Base-by-base conservation (phyloP, 2,888 invertebrate species). In the Thymelicus lineola region DNA sequence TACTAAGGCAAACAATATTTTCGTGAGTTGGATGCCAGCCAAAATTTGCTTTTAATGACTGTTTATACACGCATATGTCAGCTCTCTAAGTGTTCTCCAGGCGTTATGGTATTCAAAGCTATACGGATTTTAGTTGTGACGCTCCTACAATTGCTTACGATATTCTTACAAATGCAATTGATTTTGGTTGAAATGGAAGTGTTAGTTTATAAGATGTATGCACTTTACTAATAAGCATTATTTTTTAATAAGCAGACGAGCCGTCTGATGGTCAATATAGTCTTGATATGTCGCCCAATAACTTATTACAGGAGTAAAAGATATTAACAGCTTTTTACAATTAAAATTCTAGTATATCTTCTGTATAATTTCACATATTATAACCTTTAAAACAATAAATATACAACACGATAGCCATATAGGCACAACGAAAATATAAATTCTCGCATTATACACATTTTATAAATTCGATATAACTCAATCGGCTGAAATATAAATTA, bases 31-130 rank as follows among this genome's bases (percentile, higher is more conserved):
- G 92, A 82, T 64, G 76, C 60, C 48, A 45, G 90, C 93, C 93
- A 93, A 88, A 86, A 89, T 90, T 90, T 89, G 86, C 89, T 92
- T 93, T 90, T 92, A 93, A 93, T 92, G 89, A 89, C 89, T 89
- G 82, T 88, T 89, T 88, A 89, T 89, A 87, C 82, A 86, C 86
- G 82, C 87, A 86, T 89, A 88, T 84, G 86, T 87, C 83, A 82
- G 81, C 75, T 86, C 81, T 83, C 81, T 84, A 84, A 79, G 79
- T 81, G 80, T 84, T 80, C 75, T 82, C 77, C 80, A 75, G 78
- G 50, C 62, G 38, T 57, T 60, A 57, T 62, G 57, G 57, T 55
- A 57, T 35, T 59, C 9, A 20, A n/a, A 42, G 42, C 17, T 28
- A 5, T 50, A 45, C 64, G 45, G 38, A 53, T n/a, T 57, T 57